A percentile compares a stretch with the other conserved stretches of the same genome.
phyloP scores from a whole-genome alignment of 2,113 vertebrate genomes.

The Alectura lathami region DNA sequence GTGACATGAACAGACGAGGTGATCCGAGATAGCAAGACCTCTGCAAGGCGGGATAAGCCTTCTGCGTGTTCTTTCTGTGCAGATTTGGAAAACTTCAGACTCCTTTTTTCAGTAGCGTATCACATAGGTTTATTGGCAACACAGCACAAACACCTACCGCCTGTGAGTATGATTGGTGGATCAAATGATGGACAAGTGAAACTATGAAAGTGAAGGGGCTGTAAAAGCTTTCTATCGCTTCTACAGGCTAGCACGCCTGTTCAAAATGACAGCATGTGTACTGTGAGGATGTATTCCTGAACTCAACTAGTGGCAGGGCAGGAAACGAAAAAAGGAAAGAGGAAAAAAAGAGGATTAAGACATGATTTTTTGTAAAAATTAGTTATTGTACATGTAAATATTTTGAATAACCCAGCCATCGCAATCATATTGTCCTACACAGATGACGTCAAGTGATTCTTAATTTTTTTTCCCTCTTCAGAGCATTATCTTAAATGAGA shows the following conservation, averaged over 20 bases:
- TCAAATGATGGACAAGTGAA: not conserved
- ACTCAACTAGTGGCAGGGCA: not conserved
- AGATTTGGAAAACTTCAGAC: not conserved
- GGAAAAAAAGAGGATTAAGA: not conserved
- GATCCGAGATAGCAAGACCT: not conserved
- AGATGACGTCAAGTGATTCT: not conserved
- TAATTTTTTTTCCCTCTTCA: fast-evolving
- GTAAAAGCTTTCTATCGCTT: not conserved
- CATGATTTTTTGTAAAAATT: not conserved
- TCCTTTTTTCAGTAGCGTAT: not conserved
- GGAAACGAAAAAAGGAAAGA: not conserved
- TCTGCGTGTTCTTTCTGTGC: not conserved
- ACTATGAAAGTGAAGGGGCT: not conserved
- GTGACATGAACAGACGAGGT: not conserved
- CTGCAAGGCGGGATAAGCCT: not conserved
- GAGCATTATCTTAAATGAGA: not conserved
- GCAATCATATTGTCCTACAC: not conserved
- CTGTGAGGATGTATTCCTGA: not conserved
- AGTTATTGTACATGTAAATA: not conserved
- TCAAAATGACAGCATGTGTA: not conserved
- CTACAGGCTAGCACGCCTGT: not conserved
- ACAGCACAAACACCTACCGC: not conserved
- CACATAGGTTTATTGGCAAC: not conserved
- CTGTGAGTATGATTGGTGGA: not conserved
- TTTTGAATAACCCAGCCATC: not conserved